Evolutionary conservation across 2,113 vertebrate species (phyloP).

Genomic region (Phyllostomus hastatus): DNA sequence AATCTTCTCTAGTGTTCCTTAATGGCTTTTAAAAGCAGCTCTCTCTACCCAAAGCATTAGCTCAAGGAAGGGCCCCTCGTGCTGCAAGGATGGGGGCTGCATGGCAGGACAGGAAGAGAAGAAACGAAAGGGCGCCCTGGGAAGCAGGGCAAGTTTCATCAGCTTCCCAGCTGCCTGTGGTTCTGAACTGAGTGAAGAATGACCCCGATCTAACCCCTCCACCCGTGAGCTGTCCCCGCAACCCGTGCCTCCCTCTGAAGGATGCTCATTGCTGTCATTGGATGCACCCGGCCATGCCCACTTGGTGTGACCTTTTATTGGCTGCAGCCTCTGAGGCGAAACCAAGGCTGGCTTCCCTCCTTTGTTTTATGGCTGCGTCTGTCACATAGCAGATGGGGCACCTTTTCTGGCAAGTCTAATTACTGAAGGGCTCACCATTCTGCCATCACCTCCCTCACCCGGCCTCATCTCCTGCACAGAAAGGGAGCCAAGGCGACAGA

Average conservation of each 20-base stretch:
- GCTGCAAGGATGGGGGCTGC: background rate
- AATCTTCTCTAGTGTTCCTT: background rate
- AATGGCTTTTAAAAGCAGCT: background rate
- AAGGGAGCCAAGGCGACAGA: background rate
- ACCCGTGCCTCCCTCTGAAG: background rate
- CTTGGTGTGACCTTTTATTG: background rate
- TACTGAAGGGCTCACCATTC: background rate
- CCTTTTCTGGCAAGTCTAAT: background rate
- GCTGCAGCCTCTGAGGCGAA: background rate
- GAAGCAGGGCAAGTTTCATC: background rate
- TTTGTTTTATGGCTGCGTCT: background rate
- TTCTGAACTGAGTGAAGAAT: background rate
- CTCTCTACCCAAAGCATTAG: background rate
- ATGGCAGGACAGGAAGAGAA: background rate
- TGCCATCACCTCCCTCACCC: background rate
- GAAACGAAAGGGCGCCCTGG: background rate
- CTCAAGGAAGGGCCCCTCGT: background rate
- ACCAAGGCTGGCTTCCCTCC: background rate
- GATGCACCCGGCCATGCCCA: background rate
- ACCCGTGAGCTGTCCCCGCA: background rate
- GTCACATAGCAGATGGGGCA: background rate
- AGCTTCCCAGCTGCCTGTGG: background rate
- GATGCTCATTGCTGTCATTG: background rate
- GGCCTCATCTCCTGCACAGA: background rate
- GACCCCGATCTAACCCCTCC: fast-evolving